A percentile compares a stretch with the other conserved stretches of the same genome.
These are phyloP conservation scores for Agrilus planipennis DNA, from an alignment of 1,140 invertebrate species.

Conservation along the genomic window DNA sequence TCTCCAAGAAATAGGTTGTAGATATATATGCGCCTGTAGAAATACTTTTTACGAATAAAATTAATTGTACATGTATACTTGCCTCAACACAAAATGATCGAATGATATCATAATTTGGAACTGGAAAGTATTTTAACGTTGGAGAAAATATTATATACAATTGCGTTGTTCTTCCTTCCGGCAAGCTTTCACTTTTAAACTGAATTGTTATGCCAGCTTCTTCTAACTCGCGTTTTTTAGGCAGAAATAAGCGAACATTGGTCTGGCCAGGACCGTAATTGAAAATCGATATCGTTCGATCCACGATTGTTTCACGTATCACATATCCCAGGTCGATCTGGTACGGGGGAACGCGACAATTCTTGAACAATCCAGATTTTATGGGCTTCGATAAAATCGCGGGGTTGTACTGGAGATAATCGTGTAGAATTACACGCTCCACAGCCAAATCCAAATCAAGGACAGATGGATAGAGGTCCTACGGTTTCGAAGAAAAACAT, in stretches of 20 bases:
- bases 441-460: constrained; percentile 36
- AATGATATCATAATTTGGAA: constrained; percentile 16
- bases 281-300: constrained; percentile 22
- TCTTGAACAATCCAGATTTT: constrained; percentile 21
- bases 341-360: constrained; percentile 30
- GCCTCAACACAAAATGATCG: constrained; percentile 29
- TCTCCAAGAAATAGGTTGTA: too few relatives aligned
- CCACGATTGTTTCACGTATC: constrained; percentile 24
- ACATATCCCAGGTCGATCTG: constrained; percentile 33
- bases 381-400: constrained; percentile 17
- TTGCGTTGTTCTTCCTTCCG: constrained; percentile 18
- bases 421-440: constrained; percentile 29
- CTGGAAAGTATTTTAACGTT: constrained; percentile 7
- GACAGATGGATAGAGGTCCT: constrained; percentile 18
- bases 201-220: constrained; percentile 23
- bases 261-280: constrained; percentile 32
- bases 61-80: background rate
- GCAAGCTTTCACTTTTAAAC: constrained; percentile 19
- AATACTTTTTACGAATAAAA: background rate
- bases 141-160: constrained; percentile 25
- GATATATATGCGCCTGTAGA: too few relatives aligned
- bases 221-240: background rate
- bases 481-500: constrained; percentile 6
- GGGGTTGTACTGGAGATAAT: constrained; percentile 23
- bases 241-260: constrained; percentile 18